Base-by-base conservation (phyloP, 1,140 invertebrate genomes). In the Melanaphis sacchari region DNA sequence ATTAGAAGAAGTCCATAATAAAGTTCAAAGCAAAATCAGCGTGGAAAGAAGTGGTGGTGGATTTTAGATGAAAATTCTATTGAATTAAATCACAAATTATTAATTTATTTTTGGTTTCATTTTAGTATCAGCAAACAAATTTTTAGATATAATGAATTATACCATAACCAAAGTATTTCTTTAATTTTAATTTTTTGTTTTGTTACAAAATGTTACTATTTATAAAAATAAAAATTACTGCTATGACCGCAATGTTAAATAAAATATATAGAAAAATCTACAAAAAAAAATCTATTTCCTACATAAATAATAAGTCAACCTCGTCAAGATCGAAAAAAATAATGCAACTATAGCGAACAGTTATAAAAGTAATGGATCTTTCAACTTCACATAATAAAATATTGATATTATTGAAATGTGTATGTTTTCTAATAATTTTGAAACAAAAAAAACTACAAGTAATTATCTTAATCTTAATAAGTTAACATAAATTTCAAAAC, bases 21-120 rank as follows among this genome's bases (percentile, higher is more conserved):
- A 95, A 93, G 95, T 97, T 43, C 97, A 97, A 95, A 97, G 97
- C 95, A 97, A 97, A 95, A 98, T 99, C 94, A 96, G 97, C 54
- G 98, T 99, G 2, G 98, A 99, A 95, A 96, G 99, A 94, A 99
- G 98, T 94, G 98, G 99, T 2, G 99, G 99, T 94, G 99, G 99
- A 94, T 95, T 99, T 94, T 98, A 97, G 97, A 88, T 41, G 59
- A 84, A 76, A 46, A 36, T 46, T 91, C 31, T n/a, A 46, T 43
- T 81, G 66, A 0, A 21, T 24, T 81, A 36, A 91, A 76, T 81
- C 15, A 38, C 11, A 81, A 38, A 18, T 40, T 36, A 22, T 81
- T 91, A 46, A 54, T 89, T 38, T 41, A 41, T 84, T 84, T 54
- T 85, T 92, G n/a, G 66, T 91, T 76, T 41, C 7, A 15, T 76